Evolutionary conservation across 2,797 vertebrate genomes (phyloP).

Genomic region (Myiotriccus ornatus): DNA sequence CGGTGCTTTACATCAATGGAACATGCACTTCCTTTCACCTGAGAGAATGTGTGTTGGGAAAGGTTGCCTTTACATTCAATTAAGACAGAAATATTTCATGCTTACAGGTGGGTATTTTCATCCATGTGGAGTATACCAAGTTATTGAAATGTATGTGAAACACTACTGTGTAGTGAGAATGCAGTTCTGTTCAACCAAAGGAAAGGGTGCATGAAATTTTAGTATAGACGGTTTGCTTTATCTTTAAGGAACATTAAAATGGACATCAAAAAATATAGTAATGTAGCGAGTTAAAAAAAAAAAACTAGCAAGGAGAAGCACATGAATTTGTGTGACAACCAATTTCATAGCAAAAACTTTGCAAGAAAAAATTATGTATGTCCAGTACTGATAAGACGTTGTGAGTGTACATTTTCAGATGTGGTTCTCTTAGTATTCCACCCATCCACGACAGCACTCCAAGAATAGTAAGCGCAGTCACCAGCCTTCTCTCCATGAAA

Average conservation of each 20-base stretch:
- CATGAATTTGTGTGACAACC: conserved; percentile 73
- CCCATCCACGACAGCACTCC: conserved; percentile 63
- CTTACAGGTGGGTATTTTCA: conserved; percentile 70
- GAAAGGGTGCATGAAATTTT: conserved; percentile 77
- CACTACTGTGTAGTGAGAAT: conserved; percentile 62
- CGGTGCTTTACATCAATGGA: neutral
- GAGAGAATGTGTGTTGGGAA: conserved; percentile 33
- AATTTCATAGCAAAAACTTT: conserved; percentile 79
- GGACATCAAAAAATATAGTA: conserved; percentile 76
- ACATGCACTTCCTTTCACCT: neutral
- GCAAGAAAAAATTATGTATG: conserved; percentile 75
- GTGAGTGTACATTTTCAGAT: conserved; percentile 74
- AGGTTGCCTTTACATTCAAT: conserved; percentile 69
- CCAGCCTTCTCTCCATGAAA: conserved; percentile 62
- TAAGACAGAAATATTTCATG: conserved; percentile 56
- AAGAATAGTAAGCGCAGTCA: conserved; percentile 71
- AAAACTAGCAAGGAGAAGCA: conserved; percentile 42
- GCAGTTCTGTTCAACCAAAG: conserved; percentile 66
- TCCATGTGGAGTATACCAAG: conserved; percentile 63
- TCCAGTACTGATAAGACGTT: conserved; percentile 77
- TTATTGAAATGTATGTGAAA: conserved; percentile 71
- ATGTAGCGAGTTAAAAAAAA: conserved; percentile 58
- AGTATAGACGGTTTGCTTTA: conserved; percentile 71
- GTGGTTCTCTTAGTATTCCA: conserved; percentile 73
- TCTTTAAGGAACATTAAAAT: conserved; percentile 81